A percentile compares a stretch with the other conserved stretches of the same genome.
phyloP scores from a whole-genome alignment of 2,888 invertebrate genomes.

The Microctonus brassicae region DNA sequence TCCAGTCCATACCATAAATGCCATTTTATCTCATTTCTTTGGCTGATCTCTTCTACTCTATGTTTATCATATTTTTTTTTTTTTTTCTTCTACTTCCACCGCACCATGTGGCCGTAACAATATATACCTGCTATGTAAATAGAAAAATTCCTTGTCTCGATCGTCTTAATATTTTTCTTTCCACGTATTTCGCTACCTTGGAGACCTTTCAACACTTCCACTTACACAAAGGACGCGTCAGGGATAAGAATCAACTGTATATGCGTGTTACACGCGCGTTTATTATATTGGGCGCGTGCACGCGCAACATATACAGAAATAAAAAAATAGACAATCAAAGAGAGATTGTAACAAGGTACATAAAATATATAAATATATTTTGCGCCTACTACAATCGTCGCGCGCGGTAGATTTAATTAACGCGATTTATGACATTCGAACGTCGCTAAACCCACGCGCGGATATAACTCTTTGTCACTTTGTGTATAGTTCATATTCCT shows the following conservation, averaged over 20 bases:
- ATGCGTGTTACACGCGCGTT: slow-evolving; percentile 65
- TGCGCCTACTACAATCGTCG: slow-evolving; percentile 28
- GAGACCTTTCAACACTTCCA: slow-evolving; percentile 11
- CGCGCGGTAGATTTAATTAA: slow-evolving; percentile 56
- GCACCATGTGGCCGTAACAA: slow-evolving; percentile 16
- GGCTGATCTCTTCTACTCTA: background rate
- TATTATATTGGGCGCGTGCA: slow-evolving; percentile 48
- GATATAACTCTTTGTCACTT: slow-evolving; percentile 40
- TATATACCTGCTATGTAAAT: slow-evolving; percentile 6
- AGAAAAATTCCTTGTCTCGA: slow-evolving; percentile 3
- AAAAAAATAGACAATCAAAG: slow-evolving; percentile 1
- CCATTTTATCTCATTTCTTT: slow-evolving; percentile 41
- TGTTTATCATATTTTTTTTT: slow-evolving; percentile 2
- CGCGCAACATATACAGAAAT: slow-evolving; percentile 6
- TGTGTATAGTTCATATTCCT: slow-evolving; percentile 27
- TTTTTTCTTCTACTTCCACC: slow-evolving; percentile 16
- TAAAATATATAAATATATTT: slow-evolving; percentile 13
- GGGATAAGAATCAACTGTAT: slow-evolving; percentile 61
- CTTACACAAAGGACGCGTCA: slow-evolving; percentile 38
- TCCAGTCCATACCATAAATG: slow-evolving; percentile 41
- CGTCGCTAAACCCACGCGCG: slow-evolving; percentile 37
- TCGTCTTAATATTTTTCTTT: background rate
- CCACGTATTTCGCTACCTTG: slow-evolving; percentile 1
- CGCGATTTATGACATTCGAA: slow-evolving; percentile 55
- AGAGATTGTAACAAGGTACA: background rate